Evolutionary conservation across 2,888 invertebrate species (phyloP), one percentile per base, ranked within the genome.

Genomic region (Pristionchus fissidentatus): DNA sequence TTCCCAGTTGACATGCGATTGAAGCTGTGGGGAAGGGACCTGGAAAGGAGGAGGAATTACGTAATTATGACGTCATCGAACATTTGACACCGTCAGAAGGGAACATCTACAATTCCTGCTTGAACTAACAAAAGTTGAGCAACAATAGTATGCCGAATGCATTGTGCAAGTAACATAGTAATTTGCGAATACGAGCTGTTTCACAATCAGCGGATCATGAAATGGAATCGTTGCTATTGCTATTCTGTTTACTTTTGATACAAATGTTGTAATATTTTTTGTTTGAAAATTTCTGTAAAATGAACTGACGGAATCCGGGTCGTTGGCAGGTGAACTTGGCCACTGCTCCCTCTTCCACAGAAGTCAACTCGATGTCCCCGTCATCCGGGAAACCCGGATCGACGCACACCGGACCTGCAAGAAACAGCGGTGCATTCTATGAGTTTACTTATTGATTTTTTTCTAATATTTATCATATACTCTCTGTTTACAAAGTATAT

Each of bases 361-460:
- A 94, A n/a, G 92, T 91, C 66, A 97, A 95, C 57, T 96, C 93
- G 94, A 97, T 97, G 87, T 95, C 94, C 35, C 97, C 97, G 93
- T 97, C 97, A 85, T 96, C 95, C 0, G 97, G 97, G 90, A 96
- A 95, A 0, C 97, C 97, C 0, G 97, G 97, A 93, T 98, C 97
- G 93, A 96, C 96, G 93, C 97, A 97, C 1, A 97, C 97, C 3
- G 97, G 97, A 32, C 97, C 91, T 91, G 83, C 62, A 85, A n/a
- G n/a, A n/a, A n/a, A n/a, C n/a, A n/a, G n/a, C n/a, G n/a, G n/a
- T n/a, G n/a, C n/a, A n/a, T n/a, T n/a, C n/a, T n/a, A n/a, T n/a
- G n/a, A n/a, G n/a, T n/a, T n/a, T n/a, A n/a, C n/a, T n/a, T n/a
- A n/a, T n/a, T n/a, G n/a, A n/a, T n/a, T n/a, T n/a, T n/a, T n/a